Conservation (phyloP, 2,888 invertebrate species). For the Heliothis peltigera region DNA sequence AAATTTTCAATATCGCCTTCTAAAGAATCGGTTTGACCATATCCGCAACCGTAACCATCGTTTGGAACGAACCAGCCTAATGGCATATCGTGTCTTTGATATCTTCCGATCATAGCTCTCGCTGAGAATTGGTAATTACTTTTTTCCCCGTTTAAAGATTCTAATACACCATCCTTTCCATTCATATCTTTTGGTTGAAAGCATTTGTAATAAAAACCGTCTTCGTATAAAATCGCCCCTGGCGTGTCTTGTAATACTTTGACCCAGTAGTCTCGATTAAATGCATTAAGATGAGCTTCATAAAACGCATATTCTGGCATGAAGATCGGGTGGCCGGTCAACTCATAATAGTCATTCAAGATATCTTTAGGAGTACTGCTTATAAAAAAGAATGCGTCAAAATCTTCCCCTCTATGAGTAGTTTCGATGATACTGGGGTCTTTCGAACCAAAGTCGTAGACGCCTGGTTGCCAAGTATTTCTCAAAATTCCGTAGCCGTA, state of each 20-base stretch:
- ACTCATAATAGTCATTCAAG: conserved; percentile 82
- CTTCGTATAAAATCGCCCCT: conserved; percentile 81
- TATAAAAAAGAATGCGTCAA: conserved; percentile 84
- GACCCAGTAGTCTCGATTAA: conserved; percentile 87
- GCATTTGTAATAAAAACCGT: conserved; percentile 81
- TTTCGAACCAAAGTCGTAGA: conserved; percentile 79
- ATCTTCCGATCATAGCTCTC: conserved; percentile 85
- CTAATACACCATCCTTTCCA: conserved; percentile 78
- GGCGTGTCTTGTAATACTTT: conserved; percentile 69
- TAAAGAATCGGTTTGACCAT: conserved; percentile 83
- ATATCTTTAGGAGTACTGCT: conserved; percentile 74
- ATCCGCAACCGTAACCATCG: conserved; percentile 85
- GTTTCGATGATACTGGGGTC: conserved; percentile 65
- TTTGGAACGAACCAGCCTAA: conserved; percentile 86
- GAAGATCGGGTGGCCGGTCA: conserved; percentile 81
- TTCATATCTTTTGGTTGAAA: conserved; percentile 79
- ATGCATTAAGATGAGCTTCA: conserved; percentile 84
- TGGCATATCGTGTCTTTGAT: conserved; percentile 81
- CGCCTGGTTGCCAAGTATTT: conserved; percentile 83
- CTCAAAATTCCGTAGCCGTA: conserved; percentile 82
- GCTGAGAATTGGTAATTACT: conserved; percentile 87
- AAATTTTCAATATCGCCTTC: conserved; percentile 83
- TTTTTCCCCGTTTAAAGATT: conserved; percentile 85
- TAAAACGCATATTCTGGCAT: conserved; percentile 85
- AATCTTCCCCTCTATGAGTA: conserved; percentile 72